Base-by-base conservation (phyloP, 2,888 invertebrate genomes). In the Amorpha juglandis region DNA sequence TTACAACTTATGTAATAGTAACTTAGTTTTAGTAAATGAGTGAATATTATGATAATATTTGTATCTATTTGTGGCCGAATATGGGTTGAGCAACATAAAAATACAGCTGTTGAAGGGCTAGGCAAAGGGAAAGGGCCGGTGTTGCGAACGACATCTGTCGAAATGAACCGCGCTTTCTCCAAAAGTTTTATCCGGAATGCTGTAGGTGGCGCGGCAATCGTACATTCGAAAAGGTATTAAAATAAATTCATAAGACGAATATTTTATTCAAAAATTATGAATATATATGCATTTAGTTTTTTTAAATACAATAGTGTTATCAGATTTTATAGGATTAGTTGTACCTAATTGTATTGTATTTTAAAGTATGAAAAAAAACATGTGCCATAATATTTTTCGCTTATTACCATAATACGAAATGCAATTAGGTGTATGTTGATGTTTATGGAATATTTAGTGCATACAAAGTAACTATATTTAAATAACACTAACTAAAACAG, bases 141-240 rank as follows among this genome's bases (percentile, higher is more conserved):
- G 35, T 35, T 55, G 35, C 55, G 38, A n/a, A 55, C 38, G 55
- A 55, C 55, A 55, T 55, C 55, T 55, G 38, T 55, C 35, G 55
- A 3, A 55, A 55, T 16, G 35, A 9, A 9, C 19, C 16, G 55
- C 55, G 35, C 55, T 55, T 38, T 55, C 55, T 38, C 38, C 35
- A 12, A 55, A 35, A 55, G 16, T 9, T n/a, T 35, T 53, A 38
- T 35, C 55, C 38, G 38, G 38, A 55, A 48, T 48, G 16, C 16
- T 48, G 16, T 48, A 55, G 55, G 55, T 55, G 55, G 55, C 55
- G 55, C 55, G 9, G 8, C 55, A 16, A 16, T 55, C 38, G 11
- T 27, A 4, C 1, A n/a, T 35, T 38, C 11, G 1, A 14, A 27
- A 33, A 27, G 12, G 4, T 4, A 27, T 27, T 27, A 21, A 6